Evolutionary conservation across 2,888 invertebrate species (phyloP).

Genomic region (Aelia acuminata): DNA sequence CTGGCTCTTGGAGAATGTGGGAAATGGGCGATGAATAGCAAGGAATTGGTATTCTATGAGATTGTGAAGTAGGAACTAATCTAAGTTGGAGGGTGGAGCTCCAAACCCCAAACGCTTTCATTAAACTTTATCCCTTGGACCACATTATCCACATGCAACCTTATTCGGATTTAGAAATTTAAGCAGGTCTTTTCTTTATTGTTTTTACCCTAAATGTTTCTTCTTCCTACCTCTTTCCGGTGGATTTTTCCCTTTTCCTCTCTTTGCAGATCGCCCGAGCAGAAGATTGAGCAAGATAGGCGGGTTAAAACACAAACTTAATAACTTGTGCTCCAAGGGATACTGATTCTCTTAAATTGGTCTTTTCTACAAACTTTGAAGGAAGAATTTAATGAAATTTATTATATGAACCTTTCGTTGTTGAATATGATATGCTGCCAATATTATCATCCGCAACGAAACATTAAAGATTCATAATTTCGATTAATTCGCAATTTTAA

Average conservation of each 20-base stretch:
- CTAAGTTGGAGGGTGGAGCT: constrained; percentile 60
- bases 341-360: constrained; percentile 1
- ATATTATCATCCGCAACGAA: too few species aligned
- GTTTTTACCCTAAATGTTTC: constrained; percentile 52
- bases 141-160: constrained; percentile 60
- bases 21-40: constrained; percentile 63
- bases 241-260: not conserved
- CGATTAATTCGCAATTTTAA: too few species aligned
- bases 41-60: constrained; percentile 64
- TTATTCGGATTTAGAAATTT: constrained; percentile 55
- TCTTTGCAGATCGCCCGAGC: not conserved
- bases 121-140: constrained; percentile 61
- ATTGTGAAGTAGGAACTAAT: constrained; percentile 64
- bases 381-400: not conserved
- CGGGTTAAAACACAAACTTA: not conserved
- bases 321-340: not conserved
- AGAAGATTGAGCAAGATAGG: constrained; percentile 18
- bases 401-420: not conserved
- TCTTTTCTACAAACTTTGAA: not conserved
- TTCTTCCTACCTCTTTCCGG: not conserved
- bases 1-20: constrained; percentile 50
- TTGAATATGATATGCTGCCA: too few species aligned
- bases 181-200: constrained; percentile 53
- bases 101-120: constrained; percentile 60
- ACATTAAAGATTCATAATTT: not conserved